A percentile compares a stretch with the other conserved stretches of the same genome.
Evolutionary conservation across 2,888 invertebrate species (phyloP).

Genomic region (Cheilosia vulpina): DNA sequence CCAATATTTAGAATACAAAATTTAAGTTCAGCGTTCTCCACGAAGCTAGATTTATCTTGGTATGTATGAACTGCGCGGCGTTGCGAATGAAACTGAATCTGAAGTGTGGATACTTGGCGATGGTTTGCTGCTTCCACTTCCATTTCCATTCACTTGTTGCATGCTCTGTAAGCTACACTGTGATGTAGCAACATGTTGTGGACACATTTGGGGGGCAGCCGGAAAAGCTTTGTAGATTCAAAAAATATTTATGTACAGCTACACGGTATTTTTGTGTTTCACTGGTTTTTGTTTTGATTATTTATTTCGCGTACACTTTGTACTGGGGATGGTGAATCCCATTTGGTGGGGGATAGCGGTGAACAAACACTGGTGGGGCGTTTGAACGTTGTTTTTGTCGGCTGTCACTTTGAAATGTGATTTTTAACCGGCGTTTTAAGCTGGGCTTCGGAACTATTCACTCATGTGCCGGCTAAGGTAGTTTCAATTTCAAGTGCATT

Average conservation of each 20-base stretch:
- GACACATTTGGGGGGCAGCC: not conserved
- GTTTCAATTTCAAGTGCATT: not conserved
- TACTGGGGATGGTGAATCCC: slow-evolving; percentile 33
- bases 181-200: slow-evolving; percentile 57
- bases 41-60: slow-evolving; percentile 36
- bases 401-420: not conserved
- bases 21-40: not conserved
- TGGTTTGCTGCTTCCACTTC: slow-evolving; percentile 15
- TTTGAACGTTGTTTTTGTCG: slow-evolving; percentile 19
- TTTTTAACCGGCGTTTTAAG: slow-evolving; percentile 58
- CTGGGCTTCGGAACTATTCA: no score
- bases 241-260: slow-evolving; percentile 33
- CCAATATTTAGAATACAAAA: not conserved
- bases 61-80: slow-evolving; percentile 71
- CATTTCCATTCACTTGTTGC: slow-evolving; percentile 67
- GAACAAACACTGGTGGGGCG: slow-evolving; percentile 34
- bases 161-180: not conserved
- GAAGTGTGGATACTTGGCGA: slow-evolving; percentile 36
- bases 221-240: slow-evolving; percentile 27
- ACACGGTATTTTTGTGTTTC: slow-evolving; percentile 15
- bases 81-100: slow-evolving; percentile 72
- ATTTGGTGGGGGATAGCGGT: slow-evolving; percentile 12
- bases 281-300: slow-evolving; percentile 67
- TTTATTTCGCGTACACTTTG: slow-evolving; percentile 20
- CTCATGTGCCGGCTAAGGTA: slow-evolving; percentile 6